Conservation (phyloP, 1,140 invertebrate genomes). For the Penaeus chinensis region DNA sequence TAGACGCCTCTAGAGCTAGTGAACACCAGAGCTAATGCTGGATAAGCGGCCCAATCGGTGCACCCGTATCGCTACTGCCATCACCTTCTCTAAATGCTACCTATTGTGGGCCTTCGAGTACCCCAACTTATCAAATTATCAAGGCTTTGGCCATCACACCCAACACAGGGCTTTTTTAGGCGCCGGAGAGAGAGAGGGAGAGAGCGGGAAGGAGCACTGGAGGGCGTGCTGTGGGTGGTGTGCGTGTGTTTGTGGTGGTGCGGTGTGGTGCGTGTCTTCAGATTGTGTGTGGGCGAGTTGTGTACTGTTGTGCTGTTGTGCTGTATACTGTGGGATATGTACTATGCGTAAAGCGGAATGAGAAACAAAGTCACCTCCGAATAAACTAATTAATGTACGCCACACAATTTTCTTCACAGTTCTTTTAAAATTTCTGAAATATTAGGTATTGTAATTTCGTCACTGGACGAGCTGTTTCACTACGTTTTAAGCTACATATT, state of each 20-base stretch:
- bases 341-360: no score
- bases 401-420: no score
- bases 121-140: slow-evolving; percentile 61
- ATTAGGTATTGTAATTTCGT: no score
- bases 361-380: no score
- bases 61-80: slow-evolving; percentile 55
- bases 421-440: no score
- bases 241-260: slow-evolving; percentile 4
- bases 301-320: no score
- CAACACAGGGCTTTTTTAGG: slow-evolving; percentile 10
- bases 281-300: background rate
- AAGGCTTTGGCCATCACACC: slow-evolving; percentile 51
- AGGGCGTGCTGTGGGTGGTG: background rate
- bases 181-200: background rate
- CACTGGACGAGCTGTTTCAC: no score
- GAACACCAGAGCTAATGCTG: slow-evolving; percentile 51
- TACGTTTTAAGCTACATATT: no score
- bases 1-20: slow-evolving; percentile 7
- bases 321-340: no score
- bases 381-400: no score
- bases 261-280: background rate
- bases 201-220: background rate
- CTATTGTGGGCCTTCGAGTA: slow-evolving; percentile 52
- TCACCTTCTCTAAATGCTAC: slow-evolving; percentile 58
- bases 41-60: slow-evolving; percentile 51